Percentiles rank a stretch among this genome's conserved stretches.
These are phyloP conservation scores for Helicoverpa zea DNA, from an alignment of 1,140 invertebrate genomes.

Conservation along the genomic window DNA sequence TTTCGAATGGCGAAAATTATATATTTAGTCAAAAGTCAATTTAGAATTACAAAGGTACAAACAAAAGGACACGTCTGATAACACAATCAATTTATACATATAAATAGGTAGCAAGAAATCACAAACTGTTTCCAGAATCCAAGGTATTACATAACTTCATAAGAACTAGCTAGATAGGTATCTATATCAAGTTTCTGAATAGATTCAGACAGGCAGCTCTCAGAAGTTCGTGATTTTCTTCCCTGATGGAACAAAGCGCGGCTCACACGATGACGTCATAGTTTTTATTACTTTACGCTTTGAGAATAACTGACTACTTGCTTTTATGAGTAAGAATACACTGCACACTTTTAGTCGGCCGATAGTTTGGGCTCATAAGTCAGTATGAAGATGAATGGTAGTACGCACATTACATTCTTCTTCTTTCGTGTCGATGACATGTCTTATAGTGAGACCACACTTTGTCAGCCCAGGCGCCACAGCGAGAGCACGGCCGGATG, in stretches of 20 bases:
- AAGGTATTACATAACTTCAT: no score
- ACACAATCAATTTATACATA: background rate
- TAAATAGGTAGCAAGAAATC: no score
- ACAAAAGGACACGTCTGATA: background rate
- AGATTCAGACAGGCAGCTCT: background rate
- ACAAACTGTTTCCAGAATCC: no score
- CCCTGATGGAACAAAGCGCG: conserved; percentile 5
- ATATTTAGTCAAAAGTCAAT: no score
- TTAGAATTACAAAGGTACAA: background rate
- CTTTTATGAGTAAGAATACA: background rate
- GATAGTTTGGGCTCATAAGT: no score
- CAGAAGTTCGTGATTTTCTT: conserved; percentile 13
- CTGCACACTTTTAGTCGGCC: no score
- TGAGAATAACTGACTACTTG: conserved; percentile 4
- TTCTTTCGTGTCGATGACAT: no score
- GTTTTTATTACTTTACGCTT: conserved; percentile 26
- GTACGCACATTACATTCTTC: no score
- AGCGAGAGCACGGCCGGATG: no score
- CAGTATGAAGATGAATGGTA: no score
- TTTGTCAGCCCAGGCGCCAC: no score
- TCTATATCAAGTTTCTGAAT: conserved; percentile 16
- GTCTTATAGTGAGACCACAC: no score
- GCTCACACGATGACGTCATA: conserved; percentile 1
- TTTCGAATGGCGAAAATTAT: background rate
- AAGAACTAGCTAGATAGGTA: background rate